phyloP scores from a whole-genome alignment of 2,797 vertebrate species.

The Spheniscus humboldti region DNA sequence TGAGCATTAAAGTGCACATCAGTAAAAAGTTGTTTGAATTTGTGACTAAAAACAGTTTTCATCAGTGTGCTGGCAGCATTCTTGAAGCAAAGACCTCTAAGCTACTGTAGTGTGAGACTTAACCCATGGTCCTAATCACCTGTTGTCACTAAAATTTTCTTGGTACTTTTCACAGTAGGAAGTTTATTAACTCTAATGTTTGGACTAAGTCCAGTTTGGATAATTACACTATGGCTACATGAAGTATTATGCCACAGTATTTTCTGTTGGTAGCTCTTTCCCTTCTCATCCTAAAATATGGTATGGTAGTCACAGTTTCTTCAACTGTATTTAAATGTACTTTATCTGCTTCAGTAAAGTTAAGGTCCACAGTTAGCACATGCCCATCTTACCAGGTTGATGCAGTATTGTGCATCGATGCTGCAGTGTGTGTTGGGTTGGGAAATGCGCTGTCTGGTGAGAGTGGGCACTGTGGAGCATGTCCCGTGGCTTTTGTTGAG shows the following conservation, averaged over 20 bases:
- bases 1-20: neutral
- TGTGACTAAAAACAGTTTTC: neutral
- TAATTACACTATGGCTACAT: neutral
- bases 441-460: neutral
- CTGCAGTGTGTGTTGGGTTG: neutral
- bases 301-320: neutral
- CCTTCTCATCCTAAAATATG: neutral
- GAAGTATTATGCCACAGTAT: neutral
- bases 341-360: neutral
- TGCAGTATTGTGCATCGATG: accelerated
- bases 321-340: neutral
- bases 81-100: neutral
- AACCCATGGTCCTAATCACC: neutral
- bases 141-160: neutral
- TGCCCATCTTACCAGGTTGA: neutral
- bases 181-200: neutral
- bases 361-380: neutral
- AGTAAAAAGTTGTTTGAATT: neutral
- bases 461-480: neutral
- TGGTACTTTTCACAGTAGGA: neutral
- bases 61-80: neutral
- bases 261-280: neutral
- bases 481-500: neutral
- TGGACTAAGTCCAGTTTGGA: neutral
- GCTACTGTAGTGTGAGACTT: neutral